Evolutionary conservation across 2,888 invertebrate genomes (phyloP), one percentile per base, ranked within the genome.

Genomic region (Drosophila testacea): DNA sequence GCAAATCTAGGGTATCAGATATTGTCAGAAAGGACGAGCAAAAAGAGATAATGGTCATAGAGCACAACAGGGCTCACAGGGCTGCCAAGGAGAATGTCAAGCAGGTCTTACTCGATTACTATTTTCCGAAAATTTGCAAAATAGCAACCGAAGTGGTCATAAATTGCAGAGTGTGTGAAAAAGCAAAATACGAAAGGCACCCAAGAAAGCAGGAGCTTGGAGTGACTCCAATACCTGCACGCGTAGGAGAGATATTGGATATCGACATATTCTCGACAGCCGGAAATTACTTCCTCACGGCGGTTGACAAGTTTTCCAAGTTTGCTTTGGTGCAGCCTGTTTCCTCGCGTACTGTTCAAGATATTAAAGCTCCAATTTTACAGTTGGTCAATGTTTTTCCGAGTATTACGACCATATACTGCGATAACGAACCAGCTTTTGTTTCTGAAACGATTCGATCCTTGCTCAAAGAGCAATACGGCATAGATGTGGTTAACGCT

Each of bases 301-400:
- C n/a, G n/a, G 36, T n/a, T 51, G 39, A 36, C 36, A 27, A 27
- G 38, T 51, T 10, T 38, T 22, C 11, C 32, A 32, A 32, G 32
- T 32, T 32, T 32, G 1, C 32, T 11, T 22, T 11, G 27, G 22
- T 16, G 51, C 38, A 36, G 46, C 46, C 46, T 28, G 5, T 28
- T 46, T 11, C 11, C 11, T 46, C 46, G 28, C 46, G 46, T 4
- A 28, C 46, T 11, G 28, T 46, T 46, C 11, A 5, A 46, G 30
- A 28, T 46, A 4, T 46, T 30, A 46, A 46, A 32, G 32, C 32
- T 32, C 32, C 32, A 2, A 32, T 32, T 32, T 4, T 46, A 4
- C 44, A 46, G 44, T 28, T 46, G 44, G 28, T 46, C 44, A 28
- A 46, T 46, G 44, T 46, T 46, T 46, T 28, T 28, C 44, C 44